Percentiles rank a stretch among this genome's conserved stretches.
phyloP scores from a whole-genome alignment of 2,888 invertebrate genomes.

The Cyrtodaria siliqua region DNA sequence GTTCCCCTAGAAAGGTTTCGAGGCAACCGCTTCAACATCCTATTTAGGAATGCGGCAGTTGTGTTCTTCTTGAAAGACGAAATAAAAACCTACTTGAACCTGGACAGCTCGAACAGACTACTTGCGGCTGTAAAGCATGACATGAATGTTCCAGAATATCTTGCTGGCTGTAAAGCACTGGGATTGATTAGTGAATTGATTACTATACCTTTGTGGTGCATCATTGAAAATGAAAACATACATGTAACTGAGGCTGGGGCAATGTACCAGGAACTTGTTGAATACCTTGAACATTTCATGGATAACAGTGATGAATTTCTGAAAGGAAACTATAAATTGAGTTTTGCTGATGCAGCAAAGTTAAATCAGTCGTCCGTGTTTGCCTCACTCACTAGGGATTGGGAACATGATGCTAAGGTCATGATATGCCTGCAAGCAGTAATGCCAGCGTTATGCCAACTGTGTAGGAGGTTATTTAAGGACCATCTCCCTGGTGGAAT shows the following conservation, averaged over 20 bases:
- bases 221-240: slow-evolving; percentile 14
- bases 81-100: too few species aligned
- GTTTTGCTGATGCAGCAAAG: background rate
- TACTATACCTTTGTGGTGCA: slow-evolving; percentile 45
- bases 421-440: background rate
- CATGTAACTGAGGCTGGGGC: slow-evolving; percentile 24
- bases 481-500: background rate
- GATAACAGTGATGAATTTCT: slow-evolving; percentile 1
- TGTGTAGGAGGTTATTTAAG: background rate
- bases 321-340: slow-evolving; percentile 4
- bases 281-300: slow-evolving; percentile 15
- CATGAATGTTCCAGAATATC: slow-evolving; percentile 6
- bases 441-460: background rate
- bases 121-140: too few species aligned
- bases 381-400: background rate
- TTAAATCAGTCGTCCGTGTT: background rate
- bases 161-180: slow-evolving; percentile 50
- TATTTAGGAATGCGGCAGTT: too few species aligned
- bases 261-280: slow-evolving; percentile 23
- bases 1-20: too few species aligned
- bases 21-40: too few species aligned
- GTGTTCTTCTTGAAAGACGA: too few species aligned
- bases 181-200: slow-evolving; percentile 47
- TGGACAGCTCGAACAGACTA: too few species aligned
- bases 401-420: slow-evolving; percentile 1